Base-by-base conservation (phyloP, 2,888 invertebrate species). In the Oxyteleia sp. region DNA sequence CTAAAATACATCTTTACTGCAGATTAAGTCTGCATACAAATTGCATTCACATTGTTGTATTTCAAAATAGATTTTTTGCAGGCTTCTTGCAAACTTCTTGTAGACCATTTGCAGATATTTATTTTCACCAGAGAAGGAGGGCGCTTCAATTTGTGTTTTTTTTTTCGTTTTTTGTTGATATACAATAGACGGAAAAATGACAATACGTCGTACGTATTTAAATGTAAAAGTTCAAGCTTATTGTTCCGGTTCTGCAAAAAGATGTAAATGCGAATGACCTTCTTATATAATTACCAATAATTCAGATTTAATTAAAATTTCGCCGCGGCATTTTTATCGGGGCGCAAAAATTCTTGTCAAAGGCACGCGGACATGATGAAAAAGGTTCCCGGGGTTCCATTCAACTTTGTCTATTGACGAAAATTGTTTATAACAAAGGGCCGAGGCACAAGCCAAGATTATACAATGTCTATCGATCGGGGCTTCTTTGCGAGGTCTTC, bases 401-500 rank as follows among this genome's bases (percentile, higher is more conserved):
- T 74, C 55, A 66, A 16, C 47, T 47, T 23, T 51, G 20, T 55
- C 26, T 35, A 66, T 64, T 53, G 53, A 66, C 55, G 38, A 66
- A 80, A 72, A 61, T 80, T 66, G 59, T 72, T 81, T 75, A 63
- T 49, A 80, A 72, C 72, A 80, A 59, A 75, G 38, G 18, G 26
- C 16, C 20, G 49, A 32, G 53, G 10, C 47, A 23, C 49, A 43
- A 64, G 71, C 16, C 32, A 61, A 82, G 49, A 66, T 72, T 35
- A 47, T 66, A 59, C 61, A 71, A 47, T 68, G 71, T 57, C 35
- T 55, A 79, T 79, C 57, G 79, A 79, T 83, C 83, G 64, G 35
- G 4, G 11, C 69, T 75, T 83, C 79, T 74, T 79, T 74, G 66
- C 74, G 4, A 43, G 47, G 74, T 71, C 82, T 78, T 79, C 69